Evolutionary conservation across 2,797 vertebrate species (phyloP).

Genomic region (Cryptoprocta ferox): DNA sequence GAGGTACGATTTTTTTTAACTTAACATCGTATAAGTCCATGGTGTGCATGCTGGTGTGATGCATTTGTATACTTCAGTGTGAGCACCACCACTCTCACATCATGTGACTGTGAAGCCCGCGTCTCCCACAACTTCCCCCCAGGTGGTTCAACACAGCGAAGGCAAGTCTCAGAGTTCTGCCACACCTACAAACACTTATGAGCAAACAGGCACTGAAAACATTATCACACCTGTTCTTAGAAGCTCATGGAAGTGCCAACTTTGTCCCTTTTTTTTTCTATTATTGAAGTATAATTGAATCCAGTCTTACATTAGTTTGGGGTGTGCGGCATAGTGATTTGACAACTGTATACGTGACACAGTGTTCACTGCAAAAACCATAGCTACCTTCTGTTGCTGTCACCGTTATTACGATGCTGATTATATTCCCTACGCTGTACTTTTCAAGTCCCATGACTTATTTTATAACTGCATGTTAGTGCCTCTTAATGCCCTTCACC

Average conservation of each 20-base stretch:
- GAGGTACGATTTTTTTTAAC: background rate
- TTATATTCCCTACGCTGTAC: background rate
- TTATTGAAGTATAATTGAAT: background rate
- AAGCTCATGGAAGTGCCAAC: background rate
- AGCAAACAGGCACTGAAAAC: background rate
- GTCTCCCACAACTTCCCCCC: background rate
- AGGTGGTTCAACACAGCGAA: background rate
- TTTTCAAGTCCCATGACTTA: background rate
- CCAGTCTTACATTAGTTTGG: background rate
- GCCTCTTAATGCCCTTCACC: background rate
- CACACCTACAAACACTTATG: background rate
- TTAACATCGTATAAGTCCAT: background rate
- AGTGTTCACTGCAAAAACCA: background rate
- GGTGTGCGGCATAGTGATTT: background rate
- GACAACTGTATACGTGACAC: background rate
- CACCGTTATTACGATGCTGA: background rate
- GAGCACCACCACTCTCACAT: background rate
- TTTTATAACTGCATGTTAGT: background rate
- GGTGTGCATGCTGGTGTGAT: too few relatives aligned
- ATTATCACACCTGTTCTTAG: background rate
- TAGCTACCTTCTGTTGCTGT: fast-evolving
- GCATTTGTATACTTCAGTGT: background rate
- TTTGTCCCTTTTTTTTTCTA: background rate
- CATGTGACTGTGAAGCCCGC: fast-evolving
- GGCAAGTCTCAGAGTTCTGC: background rate